Conservation (phyloP, 2,113 vertebrate species). For the Geococcyx californianus region DNA sequence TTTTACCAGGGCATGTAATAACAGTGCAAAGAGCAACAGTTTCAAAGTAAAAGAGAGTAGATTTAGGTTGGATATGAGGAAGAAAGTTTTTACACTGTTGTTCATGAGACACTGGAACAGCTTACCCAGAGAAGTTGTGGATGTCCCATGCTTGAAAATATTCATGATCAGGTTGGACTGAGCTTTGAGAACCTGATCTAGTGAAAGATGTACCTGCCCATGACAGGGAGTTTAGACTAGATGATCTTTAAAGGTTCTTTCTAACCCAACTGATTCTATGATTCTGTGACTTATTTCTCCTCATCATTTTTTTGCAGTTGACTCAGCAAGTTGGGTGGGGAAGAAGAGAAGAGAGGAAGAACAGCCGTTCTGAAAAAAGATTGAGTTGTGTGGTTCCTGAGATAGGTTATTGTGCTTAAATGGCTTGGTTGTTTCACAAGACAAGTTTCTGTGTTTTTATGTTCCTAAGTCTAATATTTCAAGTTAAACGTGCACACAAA, state of each 20-base stretch:
- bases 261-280: neutral
- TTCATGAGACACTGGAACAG: neutral
- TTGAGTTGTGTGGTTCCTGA: neutral
- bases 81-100: neutral
- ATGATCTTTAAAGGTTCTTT: fast-evolving
- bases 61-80: neutral
- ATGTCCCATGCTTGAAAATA: fast-evolving
- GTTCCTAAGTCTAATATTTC: neutral
- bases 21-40: neutral
- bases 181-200: neutral
- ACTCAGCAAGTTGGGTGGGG: neutral
- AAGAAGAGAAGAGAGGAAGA: neutral
- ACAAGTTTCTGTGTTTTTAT: neutral
- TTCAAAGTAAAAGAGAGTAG: neutral
- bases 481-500: neutral
- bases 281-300: neutral
- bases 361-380: neutral
- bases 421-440: neutral
- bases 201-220: neutral
- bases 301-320: neutral
- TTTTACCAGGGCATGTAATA: neutral
- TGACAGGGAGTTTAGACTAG: fast-evolving
- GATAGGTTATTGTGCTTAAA: neutral
- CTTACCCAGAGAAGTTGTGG: neutral
- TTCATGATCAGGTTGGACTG: neutral